Percentiles rank a stretch among this genome's conserved stretches.
These are phyloP conservation scores for Podiceps cristatus DNA, from an alignment of 2,113 vertebrate species.

Conservation along the genomic window DNA sequence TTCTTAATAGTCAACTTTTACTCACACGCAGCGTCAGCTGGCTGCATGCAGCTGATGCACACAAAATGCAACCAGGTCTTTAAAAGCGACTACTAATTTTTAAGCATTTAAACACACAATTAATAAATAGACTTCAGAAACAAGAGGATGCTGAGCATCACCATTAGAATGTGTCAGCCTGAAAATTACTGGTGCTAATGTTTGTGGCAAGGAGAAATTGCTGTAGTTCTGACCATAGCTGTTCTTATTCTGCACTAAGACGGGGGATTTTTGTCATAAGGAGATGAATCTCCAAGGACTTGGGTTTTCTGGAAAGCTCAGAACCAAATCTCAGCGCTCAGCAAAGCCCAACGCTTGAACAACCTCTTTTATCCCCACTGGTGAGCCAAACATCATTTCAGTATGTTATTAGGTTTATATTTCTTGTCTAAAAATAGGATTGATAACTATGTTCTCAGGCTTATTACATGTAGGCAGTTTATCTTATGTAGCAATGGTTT, in stretches of 20 bases:
- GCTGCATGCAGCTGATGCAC: not conserved
- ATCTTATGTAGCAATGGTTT: slow-evolving; percentile 34
- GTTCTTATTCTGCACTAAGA: not conserved
- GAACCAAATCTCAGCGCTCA: not conserved
- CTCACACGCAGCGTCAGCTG: not conserved
- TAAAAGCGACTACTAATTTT: not conserved
- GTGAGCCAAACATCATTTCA: not conserved
- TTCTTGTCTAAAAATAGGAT: slow-evolving; percentile 16
- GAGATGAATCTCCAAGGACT: not conserved
- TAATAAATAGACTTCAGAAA: not conserved
- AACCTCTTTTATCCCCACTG: not conserved
- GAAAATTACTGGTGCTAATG: not conserved
- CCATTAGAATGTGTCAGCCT: not conserved
- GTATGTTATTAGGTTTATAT: not conserved
- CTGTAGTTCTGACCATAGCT: not conserved
- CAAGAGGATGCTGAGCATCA: not conserved
- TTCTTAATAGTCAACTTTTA: not conserved
- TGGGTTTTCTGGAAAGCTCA: not conserved
- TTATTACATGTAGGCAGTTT: not conserved
- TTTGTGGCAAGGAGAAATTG: not conserved
- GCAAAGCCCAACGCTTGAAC: not conserved
- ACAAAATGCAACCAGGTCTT: not conserved
- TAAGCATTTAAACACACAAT: not conserved
- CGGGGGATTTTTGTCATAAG: not conserved
- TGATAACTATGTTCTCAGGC: not conserved